Evolutionary conservation across 2,888 invertebrate species (phyloP), one percentile per base, ranked within the genome.

Genomic region (Hemicrepidius hirtus): DNA sequence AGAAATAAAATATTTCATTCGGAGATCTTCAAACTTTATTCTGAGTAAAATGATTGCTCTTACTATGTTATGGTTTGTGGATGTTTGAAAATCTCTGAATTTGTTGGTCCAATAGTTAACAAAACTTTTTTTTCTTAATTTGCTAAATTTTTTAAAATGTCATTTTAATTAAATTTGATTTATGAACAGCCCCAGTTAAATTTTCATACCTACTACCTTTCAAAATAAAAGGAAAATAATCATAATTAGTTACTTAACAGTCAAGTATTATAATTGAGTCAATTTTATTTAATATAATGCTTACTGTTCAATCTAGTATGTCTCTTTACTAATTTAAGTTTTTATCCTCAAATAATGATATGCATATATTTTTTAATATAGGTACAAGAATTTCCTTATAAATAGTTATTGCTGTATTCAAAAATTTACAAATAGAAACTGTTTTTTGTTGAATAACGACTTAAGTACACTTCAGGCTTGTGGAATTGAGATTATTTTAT

Each of bases 191-290:
- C 53, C 53, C 21, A 53, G n/a, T 20, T 21, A 13, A 49, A 53
- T 28, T 21, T 13, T 12, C 21, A 53, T 6, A 49, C 24, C 28
- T 24, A 53, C 32, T 5, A 18, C 3, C 7, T 18, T 46, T 4
- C 9, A 6, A 7, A n/a, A 53, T 1, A 53, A 53, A 53, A 53
- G 1, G 32, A 53, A 35, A 57, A 12, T 20, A 13, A 35, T 20
- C 3, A 59, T 13, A 13, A 55, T 53, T 35, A 57, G 9, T 40
- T 20, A 60, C 6, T 32, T 28, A 53, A 24, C 53, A 53, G 28
- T 53, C 53, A 53, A n/a, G 53, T 21, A 24, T 41, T 20, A 59
- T 21, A 60, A 41, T 60, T 60, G 60, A 60, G 60, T 41, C 41
- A 41, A 41, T 20, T 5, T 60, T 24, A 41, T 13, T 57, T 60